phyloP scores from a whole-genome alignment of 2,797 vertebrate genomes.

The Columba guinea region DNA sequence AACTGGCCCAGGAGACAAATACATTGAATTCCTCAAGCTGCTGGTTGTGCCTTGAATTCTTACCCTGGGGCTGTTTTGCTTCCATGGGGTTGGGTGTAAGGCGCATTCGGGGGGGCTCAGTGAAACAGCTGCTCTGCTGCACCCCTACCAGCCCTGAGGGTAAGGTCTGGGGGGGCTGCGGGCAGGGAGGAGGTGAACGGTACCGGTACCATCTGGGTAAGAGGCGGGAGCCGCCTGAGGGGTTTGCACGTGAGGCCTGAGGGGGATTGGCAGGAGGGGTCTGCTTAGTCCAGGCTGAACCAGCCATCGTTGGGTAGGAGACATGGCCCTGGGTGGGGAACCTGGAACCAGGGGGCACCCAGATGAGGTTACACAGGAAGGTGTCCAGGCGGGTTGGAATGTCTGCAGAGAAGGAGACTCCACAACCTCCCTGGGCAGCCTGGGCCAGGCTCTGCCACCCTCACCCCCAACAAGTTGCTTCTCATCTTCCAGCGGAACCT shows the following conservation, averaged over 20 bases:
- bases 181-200: background rate
- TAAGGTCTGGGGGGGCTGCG: background rate
- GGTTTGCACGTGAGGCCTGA: background rate
- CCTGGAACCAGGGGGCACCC: too few species aligned
- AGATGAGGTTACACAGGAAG: too few species aligned
- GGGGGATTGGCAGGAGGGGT: too few species aligned
- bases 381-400: too few species aligned
- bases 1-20: background rate
- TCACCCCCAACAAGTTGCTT: too few species aligned
- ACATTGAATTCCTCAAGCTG: background rate
- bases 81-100: background rate
- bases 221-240: background rate
- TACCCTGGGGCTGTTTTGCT: background rate
- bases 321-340: too few species aligned
- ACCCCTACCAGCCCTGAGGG: background rate
- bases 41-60: fast-evolving
- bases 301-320: too few species aligned
- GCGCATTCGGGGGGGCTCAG: background rate
- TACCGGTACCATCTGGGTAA: background rate
- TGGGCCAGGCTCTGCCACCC: too few species aligned
- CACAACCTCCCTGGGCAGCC: too few species aligned
- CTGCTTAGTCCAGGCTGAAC: background rate
- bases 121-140: background rate
- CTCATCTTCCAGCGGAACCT: too few species aligned
- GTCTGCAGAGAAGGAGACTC: too few species aligned